Percentiles rank a stretch among this genome's conserved stretches.
phyloP scores from a whole-genome alignment of 2,888 invertebrate species.

The Phalangium opilio region DNA sequence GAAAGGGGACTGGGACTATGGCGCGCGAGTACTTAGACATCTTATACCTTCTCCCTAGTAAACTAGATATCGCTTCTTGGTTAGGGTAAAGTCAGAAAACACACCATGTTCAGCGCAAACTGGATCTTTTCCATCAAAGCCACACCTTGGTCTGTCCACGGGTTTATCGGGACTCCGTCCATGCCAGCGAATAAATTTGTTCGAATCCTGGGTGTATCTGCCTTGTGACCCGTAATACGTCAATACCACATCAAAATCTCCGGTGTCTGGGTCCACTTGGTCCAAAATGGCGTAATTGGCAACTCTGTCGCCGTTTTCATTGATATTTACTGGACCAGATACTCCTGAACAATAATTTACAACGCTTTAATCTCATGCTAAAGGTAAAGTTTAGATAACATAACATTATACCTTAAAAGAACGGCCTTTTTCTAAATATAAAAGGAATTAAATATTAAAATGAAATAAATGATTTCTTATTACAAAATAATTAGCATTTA shows the following conservation, averaged over 20 bases:
- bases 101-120: conserved; percentile 9
- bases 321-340: conserved; percentile 19
- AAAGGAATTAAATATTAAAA: too few species aligned
- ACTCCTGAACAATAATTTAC: conserved; percentile 9
- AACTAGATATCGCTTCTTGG: neutral
- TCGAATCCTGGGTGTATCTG: conserved; percentile 9
- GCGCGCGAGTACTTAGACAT: too few species aligned
- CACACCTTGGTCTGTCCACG: conserved; percentile 81
- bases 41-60: neutral
- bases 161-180: conserved; percentile 41
- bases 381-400: too few species aligned
- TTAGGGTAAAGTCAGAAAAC: too few species aligned
- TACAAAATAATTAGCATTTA: too few species aligned
- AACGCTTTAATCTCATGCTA: too few species aligned
- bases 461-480: too few species aligned
- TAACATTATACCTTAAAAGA: too few species aligned
- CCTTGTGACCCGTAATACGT: conserved; percentile 17
- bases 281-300: conserved; percentile 21
- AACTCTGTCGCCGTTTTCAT: conserved; percentile 19
- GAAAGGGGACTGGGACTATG: too few species aligned
- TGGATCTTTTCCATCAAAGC: conserved; percentile 44
- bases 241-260: conserved; percentile 19
- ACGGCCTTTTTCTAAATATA: too few species aligned
- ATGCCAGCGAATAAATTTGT: conserved; percentile 22
- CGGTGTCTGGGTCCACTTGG: conserved; percentile 16